These are phyloP conservation scores for Staurois parvus DNA, from an alignment of 2,797 vertebrate genomes.

Conservation along the genomic window DNA sequence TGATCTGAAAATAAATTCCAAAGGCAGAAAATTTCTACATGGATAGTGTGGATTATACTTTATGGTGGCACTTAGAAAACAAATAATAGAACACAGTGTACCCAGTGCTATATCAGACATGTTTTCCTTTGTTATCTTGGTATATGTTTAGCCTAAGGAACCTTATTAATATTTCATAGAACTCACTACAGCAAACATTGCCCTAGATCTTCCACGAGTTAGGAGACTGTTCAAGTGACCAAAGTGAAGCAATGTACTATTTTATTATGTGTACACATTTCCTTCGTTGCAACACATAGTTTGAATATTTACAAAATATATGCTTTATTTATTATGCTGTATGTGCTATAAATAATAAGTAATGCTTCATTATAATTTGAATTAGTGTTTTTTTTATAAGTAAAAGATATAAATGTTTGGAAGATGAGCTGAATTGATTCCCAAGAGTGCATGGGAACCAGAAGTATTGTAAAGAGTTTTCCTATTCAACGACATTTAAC, in stretches of 20 bases:
- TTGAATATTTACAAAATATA: background rate
- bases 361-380: no score
- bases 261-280: background rate
- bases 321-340: no score
- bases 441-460: no score
- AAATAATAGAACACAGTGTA: constrained; percentile 37
- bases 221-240: background rate
- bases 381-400: no score
- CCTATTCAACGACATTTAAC: no score
- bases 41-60: constrained; percentile 6
- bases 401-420: no score
- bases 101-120: background rate
- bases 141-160: constrained; percentile 29
- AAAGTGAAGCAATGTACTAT: no score
- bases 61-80: constrained; percentile 3
- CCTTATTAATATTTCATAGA: constrained; percentile 35
- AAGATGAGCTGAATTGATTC: no score
- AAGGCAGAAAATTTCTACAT: constrained; percentile 4
- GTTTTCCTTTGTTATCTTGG: constrained; percentile 21
- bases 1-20: constrained; percentile 25
- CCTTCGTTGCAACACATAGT: background rate
- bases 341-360: no score
- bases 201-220: background rate
- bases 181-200: background rate
- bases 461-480: no score